Base-by-base conservation (phyloP, 2,113 vertebrate species). In the Chiloscyllium plagiosum region DNA sequence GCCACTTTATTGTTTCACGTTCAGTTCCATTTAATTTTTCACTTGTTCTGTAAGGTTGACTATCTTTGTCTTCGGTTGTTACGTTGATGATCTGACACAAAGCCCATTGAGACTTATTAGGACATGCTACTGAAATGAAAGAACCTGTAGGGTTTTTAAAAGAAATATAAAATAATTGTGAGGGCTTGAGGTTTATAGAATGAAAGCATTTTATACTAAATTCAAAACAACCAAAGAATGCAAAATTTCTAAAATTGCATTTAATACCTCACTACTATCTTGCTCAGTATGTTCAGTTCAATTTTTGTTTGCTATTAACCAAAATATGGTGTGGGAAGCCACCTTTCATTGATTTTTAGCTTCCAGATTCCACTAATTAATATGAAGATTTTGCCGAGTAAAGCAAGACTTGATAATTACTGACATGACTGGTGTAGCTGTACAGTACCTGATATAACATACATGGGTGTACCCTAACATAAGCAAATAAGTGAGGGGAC, bases 41-140 rank as follows among this genome's bases (percentile, higher is more conserved):
- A 0, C 96, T 95, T 4, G 78, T 22, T 76, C 96, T 87, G 83
- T 96, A 0, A 0, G 96, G 50, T 56, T 97, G 96, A 94, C 96
- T 80, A 42, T 96, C 80, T 76, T 0, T 56, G 4, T 96, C 89
- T 83, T 97, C 96, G 12, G 97, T 97, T 37, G 97, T 97, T 37
- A 97, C 33, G 0, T 97, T 97, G 93, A 97, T 97, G 95, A 98
- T 97, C 96, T 97, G 97, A 96, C 98, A 98, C 96, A 97, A 97
- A 1, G 97, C 97, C 78, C 96, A 96, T 56, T 96, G 97, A 78
- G 96, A 33, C 6, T n/a, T 96, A 96, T 97, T 96, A 0, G 10
- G 42, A 80, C 97, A 98, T 70, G 96, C 0, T 29, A 98, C 95
- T 94, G 70, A 83, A 69, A 96, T 66, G 29, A 96, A 65, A 56